Evolutionary conservation across 1,140 invertebrate genomes (phyloP).

Genomic region (Centruroides sculpturatus): DNA sequence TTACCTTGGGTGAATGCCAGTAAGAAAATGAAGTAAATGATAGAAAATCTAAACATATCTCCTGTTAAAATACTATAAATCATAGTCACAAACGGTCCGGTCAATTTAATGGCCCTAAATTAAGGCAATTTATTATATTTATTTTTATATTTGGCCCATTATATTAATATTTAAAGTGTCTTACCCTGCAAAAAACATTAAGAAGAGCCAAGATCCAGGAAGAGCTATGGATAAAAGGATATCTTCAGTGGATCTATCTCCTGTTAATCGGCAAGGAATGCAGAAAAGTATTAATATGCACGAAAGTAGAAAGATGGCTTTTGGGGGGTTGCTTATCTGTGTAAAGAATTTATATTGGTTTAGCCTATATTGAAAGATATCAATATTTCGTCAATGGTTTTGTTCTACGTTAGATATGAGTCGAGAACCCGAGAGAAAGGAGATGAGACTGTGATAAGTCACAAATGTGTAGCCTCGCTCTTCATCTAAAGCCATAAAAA

Average conservation of each 20-base stretch:
- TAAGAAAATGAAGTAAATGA: conserved; percentile 85
- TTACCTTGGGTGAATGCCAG: conserved; percentile 78
- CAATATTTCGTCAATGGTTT: no score
- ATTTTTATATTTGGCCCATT: neutral
- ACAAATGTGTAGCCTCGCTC: no score
- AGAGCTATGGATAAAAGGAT: conserved; percentile 79
- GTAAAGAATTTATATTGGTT: conserved; percentile 19
- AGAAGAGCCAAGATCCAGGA: conserved; percentile 88
- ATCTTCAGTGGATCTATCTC: conserved; percentile 66
- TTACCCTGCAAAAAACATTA: conserved; percentile 97
- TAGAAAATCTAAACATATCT: conserved; percentile 93
- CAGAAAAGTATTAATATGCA: conserved; percentile 84
- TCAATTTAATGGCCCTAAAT: conserved; percentile 73
- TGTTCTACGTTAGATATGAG: no score
- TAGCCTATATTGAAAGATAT: no score
- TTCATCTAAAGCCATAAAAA: no score
- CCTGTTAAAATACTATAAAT: conserved; percentile 95
- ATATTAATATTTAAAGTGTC: neutral
- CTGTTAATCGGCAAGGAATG: conserved; percentile 66
- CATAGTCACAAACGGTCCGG: conserved; percentile 96
- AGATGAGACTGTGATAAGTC: no score
- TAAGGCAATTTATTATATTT: neutral
- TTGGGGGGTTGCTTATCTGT: conserved; percentile 81
- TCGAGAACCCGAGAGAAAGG: no score
- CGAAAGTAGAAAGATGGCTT: conserved; percentile 81